phyloP scores from a whole-genome alignment of 2,113 vertebrate species.

The Albula goreensis region DNA sequence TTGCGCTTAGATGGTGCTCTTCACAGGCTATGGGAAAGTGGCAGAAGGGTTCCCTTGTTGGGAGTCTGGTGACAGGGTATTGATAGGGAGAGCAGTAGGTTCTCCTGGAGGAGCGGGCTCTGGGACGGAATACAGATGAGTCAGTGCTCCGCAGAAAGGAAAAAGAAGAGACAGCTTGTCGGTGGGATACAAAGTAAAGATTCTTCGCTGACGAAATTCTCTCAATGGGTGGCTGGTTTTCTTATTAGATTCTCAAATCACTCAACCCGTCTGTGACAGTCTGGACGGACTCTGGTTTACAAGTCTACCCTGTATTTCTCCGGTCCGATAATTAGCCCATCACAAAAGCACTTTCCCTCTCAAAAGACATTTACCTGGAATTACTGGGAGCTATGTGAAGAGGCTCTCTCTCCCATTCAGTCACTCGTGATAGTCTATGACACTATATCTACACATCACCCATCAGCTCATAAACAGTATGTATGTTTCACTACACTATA shows the following conservation, averaged over 20 bases:
- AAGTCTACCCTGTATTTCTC: neutral
- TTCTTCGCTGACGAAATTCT: conserved; percentile 48
- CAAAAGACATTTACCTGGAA: conserved; percentile 18
- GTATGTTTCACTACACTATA: too few species aligned
- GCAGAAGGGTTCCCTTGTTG: neutral
- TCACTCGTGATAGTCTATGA: neutral
- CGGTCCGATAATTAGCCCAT: conserved; percentile 14
- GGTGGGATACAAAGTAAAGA: conserved; percentile 50
- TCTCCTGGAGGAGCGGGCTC: conserved; percentile 30
- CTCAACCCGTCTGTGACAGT: conserved; percentile 12
- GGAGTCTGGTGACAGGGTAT: conserved; percentile 11
- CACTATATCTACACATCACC: too few species aligned
- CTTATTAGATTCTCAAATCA: conserved; percentile 37
- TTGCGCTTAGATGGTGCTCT: neutral
- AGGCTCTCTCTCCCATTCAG: neutral
- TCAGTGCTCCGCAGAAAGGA: conserved; percentile 39
- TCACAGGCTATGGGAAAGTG: neutral
- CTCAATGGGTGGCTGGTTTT: conserved; percentile 38
- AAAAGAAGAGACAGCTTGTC: conserved; percentile 58
- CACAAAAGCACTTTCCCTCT: neutral
- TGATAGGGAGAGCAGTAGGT: conserved; percentile 33
- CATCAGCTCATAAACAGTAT: too few species aligned
- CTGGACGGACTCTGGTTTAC: conserved; percentile 1
- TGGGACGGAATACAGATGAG: conserved; percentile 41
- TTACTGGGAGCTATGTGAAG: neutral